Conservation (phyloP, 2,113 vertebrate species). For the Camelus dromedarius region DNA sequence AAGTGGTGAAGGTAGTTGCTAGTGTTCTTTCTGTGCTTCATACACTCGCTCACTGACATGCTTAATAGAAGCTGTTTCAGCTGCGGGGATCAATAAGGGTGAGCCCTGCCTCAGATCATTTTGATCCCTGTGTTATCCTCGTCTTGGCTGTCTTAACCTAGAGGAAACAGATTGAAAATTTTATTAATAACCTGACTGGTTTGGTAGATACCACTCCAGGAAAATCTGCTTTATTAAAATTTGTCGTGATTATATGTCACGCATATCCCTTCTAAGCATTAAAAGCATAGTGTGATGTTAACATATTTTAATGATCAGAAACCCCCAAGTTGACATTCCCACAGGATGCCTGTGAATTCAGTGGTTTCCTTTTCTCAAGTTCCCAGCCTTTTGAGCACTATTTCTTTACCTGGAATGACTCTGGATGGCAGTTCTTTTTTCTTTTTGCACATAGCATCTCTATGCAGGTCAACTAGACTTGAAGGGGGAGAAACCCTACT, state of each 20-base stretch:
- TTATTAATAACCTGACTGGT: background rate
- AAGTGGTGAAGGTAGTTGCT: background rate
- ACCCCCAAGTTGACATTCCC: background rate
- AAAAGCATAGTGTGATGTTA: background rate
- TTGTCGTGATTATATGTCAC: background rate
- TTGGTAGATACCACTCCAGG: background rate
- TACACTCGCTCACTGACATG: background rate
- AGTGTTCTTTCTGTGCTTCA: background rate
- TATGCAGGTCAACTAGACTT: background rate
- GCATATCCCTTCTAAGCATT: background rate
- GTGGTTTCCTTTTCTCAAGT: background rate
- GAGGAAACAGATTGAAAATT: background rate
- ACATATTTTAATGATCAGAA: background rate
- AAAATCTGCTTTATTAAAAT: slow-evolving; percentile 7
- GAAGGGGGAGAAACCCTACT: background rate
- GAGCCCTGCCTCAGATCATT: background rate
- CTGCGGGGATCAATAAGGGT: background rate
- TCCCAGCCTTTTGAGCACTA: background rate
- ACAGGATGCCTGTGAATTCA: background rate
- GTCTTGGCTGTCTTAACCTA: background rate
- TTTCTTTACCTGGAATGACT: background rate
- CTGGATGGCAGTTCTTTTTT: background rate
- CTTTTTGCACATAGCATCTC: background rate
- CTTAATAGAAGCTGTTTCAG: background rate
- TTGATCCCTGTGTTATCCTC: slow-evolving; percentile 47